These are phyloP conservation scores for Ceratina calcarata DNA, from an alignment of 1,140 invertebrate species.

Conservation along the genomic window DNA sequence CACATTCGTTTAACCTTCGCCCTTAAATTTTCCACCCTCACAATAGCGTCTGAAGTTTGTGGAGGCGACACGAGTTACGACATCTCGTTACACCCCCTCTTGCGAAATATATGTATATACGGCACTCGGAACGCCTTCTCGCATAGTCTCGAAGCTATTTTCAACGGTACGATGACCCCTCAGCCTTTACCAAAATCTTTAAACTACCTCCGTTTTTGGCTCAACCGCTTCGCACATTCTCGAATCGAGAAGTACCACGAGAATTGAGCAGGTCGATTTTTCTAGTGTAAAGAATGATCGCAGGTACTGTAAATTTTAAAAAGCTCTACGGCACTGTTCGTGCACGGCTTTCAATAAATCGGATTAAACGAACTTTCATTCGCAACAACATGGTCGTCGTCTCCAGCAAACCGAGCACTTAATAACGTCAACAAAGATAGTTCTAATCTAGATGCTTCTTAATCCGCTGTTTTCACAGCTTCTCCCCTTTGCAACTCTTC, in stretches of 20 bases:
- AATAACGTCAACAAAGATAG: conserved; percentile 32
- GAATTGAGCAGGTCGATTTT: neutral
- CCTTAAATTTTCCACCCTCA: conserved; percentile 56
- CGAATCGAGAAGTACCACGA: neutral
- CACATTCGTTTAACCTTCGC: conserved; percentile 50
- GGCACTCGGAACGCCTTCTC: conserved; percentile 49
- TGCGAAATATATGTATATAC: conserved; percentile 58
- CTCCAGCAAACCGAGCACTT: conserved; percentile 6
- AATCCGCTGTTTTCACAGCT: conserved; percentile 47
- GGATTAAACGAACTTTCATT: neutral
- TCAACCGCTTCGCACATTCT: too few species aligned
- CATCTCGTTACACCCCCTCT: conserved; percentile 57
- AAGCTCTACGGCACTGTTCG: neutral
- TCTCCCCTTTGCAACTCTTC: conserved; percentile 9
- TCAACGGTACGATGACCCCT: conserved; percentile 27
- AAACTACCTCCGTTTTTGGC: neutral
- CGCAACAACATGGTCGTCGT: conserved; percentile 2
- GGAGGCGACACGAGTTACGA: conserved; percentile 59
- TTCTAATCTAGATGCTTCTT: conserved; percentile 59
- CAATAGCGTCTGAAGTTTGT: conserved; percentile 55
- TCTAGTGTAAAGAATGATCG: neutral
- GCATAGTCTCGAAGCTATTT: conserved; percentile 33
- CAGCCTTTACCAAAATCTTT: conserved; percentile 2
- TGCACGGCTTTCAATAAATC: neutral
- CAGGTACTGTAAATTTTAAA: neutral